Evolutionary conservation across 2,888 invertebrate genomes (phyloP).

Genomic region (Blastobasis lacticolella): DNA sequence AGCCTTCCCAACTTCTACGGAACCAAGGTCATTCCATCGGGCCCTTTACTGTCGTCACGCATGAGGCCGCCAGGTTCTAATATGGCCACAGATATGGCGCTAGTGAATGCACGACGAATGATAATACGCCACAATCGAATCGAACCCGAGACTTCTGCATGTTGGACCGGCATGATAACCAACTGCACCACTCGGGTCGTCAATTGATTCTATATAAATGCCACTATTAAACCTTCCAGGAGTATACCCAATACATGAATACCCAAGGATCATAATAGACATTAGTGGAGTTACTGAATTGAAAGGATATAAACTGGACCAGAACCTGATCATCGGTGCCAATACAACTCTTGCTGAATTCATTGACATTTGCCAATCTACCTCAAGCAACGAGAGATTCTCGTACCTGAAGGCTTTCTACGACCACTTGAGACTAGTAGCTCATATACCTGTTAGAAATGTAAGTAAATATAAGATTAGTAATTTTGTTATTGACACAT

Average conservation of each 20-base stretch:
- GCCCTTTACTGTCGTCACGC: no score
- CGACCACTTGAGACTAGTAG: neutral
- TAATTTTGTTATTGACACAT: no score
- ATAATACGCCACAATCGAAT: no score
- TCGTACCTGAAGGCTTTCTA: neutral
- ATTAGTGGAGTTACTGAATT: conserved; percentile 71
- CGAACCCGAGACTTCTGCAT: no score
- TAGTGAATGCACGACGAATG: no score
- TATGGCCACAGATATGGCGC: no score
- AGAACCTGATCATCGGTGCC: conserved; percentile 61
- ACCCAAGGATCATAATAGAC: conserved; percentile 68
- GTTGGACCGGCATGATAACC: no score
- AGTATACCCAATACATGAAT: neutral
- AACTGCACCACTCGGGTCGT: no score
- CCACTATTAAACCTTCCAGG: neutral
- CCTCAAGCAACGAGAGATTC: neutral
- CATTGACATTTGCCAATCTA: neutral
- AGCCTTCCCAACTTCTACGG: no score
- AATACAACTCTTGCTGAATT: conserved; percentile 60
- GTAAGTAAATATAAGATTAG: neutral
- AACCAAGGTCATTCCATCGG: no score
- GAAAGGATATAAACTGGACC: conserved; percentile 32
- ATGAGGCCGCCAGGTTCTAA: no score
- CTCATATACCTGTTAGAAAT: neutral
- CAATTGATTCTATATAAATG: no score